Evolutionary conservation across 1,140 invertebrate genomes (phyloP).

Genomic region (Drosophila ananassae): DNA sequence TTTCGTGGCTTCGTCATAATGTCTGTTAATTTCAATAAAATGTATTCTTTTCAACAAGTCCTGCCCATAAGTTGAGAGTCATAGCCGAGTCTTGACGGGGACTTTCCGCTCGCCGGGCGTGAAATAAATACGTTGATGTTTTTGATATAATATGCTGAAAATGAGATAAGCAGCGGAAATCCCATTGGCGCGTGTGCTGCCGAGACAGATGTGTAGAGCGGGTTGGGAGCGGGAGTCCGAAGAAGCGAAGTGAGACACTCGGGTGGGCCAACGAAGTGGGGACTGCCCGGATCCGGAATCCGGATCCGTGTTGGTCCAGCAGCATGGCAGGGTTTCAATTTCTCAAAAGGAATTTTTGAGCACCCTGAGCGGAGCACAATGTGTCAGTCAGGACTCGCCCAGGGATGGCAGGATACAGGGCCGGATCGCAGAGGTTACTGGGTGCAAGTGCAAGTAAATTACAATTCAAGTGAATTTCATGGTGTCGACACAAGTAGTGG

Average conservation of each 20-base stretch:
- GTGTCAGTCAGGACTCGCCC: slow-evolving; percentile 29
- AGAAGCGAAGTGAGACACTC: neutral
- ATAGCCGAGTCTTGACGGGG: slow-evolving; percentile 49
- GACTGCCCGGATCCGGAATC: slow-evolving; percentile 22
- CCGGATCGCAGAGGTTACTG: slow-evolving; percentile 32
- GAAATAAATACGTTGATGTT: slow-evolving; percentile 58
- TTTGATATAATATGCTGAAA: slow-evolving; percentile 81
- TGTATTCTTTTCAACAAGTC: too few species aligned
- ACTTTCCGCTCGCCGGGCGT: slow-evolving; percentile 35
- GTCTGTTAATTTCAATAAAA: too few species aligned
- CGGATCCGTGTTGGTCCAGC: slow-evolving; percentile 45
- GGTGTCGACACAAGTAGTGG: slow-evolving; percentile 39
- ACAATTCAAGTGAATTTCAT: slow-evolving; percentile 69
- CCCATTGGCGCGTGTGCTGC: slow-evolving; percentile 64
- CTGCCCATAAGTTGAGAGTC: too few species aligned
- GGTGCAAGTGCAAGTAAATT: slow-evolving; percentile 67
- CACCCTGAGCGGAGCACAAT: slow-evolving; percentile 33
- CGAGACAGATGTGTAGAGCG: slow-evolving; percentile 48
- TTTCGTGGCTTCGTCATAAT: neutral
- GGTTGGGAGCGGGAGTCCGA: slow-evolving; percentile 12
- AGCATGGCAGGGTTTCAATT: slow-evolving; percentile 69
- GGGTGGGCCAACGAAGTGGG: slow-evolving; percentile 17
- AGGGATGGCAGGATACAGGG: neutral
- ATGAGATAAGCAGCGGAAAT: slow-evolving; percentile 77
- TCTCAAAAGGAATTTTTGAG: slow-evolving; percentile 77